These are phyloP conservation scores for Syrphus vitripennis DNA, from an alignment of 2,888 invertebrate genomes.

Conservation along the genomic window DNA sequence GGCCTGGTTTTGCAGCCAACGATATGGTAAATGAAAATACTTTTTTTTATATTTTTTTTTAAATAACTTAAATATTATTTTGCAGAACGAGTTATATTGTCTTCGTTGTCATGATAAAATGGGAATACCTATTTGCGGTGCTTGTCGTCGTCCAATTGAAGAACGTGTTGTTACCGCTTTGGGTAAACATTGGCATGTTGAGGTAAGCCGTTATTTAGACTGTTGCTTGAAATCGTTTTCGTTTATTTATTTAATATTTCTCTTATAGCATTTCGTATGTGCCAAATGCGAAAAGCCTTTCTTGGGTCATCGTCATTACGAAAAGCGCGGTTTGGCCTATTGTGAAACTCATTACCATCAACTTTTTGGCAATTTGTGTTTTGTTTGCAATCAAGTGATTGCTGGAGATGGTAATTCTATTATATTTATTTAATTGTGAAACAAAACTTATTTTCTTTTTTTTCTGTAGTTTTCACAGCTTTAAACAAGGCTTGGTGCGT, in stretches of 20 bases:
- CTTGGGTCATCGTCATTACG: constrained; percentile 98
- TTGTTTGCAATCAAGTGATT: constrained; percentile 99
- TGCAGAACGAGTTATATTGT: constrained; percentile 96
- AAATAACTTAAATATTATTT: constrained; percentile 39
- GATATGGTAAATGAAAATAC: constrained; percentile 85
- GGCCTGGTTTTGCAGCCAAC: constrained; percentile 94
- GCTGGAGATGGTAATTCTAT: constrained; percentile 95
- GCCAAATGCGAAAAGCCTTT: constrained; percentile 99
- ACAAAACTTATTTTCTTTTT: not conserved
- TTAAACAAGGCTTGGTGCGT: constrained; percentile 99
- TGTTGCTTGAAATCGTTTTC: not conserved
- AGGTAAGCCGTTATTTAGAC: constrained; percentile 82
- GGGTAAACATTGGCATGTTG: constrained; percentile 99
- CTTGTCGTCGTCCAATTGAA: constrained; percentile 98
- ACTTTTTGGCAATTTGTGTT: constrained; percentile 98
- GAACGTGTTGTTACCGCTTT: constrained; percentile 99
- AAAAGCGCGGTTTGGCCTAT: constrained; percentile 98
- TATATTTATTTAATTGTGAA: too few species aligned
- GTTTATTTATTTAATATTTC: not conserved
- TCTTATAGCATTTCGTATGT: constrained; percentile 96
- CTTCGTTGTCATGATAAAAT: constrained; percentile 99
- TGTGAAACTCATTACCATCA: constrained; percentile 99
- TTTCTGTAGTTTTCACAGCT: constrained; percentile 94
- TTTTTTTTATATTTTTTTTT: not conserved
- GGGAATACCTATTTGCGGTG: constrained; percentile 99